These are phyloP conservation scores for Sylvicola cinctus DNA, from an alignment of 2,888 invertebrate genomes.

Conservation along the genomic window DNA sequence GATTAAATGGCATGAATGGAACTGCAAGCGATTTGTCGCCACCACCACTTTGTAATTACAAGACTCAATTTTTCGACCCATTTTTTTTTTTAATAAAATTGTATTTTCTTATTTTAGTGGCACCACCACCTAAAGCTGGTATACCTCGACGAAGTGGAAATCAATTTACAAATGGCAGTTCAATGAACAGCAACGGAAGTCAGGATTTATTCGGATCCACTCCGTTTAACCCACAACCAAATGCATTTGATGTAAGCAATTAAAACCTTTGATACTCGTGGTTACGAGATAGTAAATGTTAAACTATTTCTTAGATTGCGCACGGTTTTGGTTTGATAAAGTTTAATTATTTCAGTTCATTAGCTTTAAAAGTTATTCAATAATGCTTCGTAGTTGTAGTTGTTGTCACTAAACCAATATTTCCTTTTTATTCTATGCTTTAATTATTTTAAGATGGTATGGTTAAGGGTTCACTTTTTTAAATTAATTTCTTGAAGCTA, in stretches of 20 bases:
- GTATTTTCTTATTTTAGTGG: conserved; percentile 38
- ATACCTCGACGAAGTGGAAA: conserved; percentile 29
- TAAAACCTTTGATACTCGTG: no score
- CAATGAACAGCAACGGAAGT: conserved; percentile 26
- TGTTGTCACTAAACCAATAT: no score
- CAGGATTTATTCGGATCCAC: conserved; percentile 65
- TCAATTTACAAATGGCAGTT: conserved; percentile 17
- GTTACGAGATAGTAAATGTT: neutral
- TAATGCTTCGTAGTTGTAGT: no score
- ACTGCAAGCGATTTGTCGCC: conserved; percentile 22
- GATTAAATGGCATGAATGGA: conserved; percentile 7
- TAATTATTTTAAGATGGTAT: no score
- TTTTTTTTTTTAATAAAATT: conserved; percentile 6
- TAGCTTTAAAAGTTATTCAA: no score
- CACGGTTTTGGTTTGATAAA: neutral
- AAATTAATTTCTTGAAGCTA: no score
- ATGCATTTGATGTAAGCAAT: conserved; percentile 20
- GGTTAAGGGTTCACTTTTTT: no score
- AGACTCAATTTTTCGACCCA: conserved; percentile 10
- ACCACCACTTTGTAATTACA: conserved; percentile 42
- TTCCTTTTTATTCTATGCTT: no score
- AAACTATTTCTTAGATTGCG: neutral
- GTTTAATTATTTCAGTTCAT: neutral
- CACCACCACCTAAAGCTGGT: conserved; percentile 68
- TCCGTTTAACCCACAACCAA: conserved; percentile 38